Evolutionary conservation across 2,888 invertebrate species (phyloP).

Genomic region (Heteromurus nitidus): DNA sequence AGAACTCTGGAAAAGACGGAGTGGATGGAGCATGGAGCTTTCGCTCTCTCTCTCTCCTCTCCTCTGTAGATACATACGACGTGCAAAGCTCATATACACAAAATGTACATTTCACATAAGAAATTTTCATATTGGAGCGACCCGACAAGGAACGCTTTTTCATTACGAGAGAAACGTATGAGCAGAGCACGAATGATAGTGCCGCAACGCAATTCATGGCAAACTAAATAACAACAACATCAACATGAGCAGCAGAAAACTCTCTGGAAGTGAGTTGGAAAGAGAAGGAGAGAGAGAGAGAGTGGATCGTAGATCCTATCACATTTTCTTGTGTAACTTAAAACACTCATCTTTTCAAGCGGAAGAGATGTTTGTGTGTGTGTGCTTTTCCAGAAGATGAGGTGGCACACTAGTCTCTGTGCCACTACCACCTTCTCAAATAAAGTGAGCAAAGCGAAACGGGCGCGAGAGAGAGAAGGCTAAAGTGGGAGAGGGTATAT

Average conservation of each 20-base stretch:
- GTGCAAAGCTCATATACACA: neutral
- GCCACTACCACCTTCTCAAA: neutral
- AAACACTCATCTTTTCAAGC: conserved; percentile 54
- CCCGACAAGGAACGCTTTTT: conserved; percentile 28
- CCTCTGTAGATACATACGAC: neutral
- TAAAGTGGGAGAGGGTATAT: conserved; percentile 31
- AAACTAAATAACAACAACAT: conserved; percentile 59
- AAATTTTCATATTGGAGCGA: conserved; percentile 5
- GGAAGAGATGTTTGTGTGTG: conserved; percentile 35
- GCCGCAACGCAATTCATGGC: conserved; percentile 60
- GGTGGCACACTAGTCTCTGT: conserved; percentile 14
- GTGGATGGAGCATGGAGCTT: conserved; percentile 20
- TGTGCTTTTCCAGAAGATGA: conserved; percentile 23
- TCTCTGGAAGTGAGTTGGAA: conserved; percentile 5
- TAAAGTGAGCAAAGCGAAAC: conserved; percentile 19
- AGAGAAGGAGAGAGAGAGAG: conserved; percentile 32
- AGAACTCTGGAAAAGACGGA: conserved; percentile 46
- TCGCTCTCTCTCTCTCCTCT: no score
- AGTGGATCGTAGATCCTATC: conserved; percentile 60
- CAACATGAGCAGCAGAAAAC: conserved; percentile 43
- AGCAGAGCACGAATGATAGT: conserved; percentile 51
- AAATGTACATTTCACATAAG: neutral
- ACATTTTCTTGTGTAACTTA: conserved; percentile 63
- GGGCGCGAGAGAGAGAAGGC: conserved; percentile 29
- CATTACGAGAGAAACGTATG: conserved; percentile 48